Conservation (phyloP, 1,140 invertebrate genomes). For the Piezodorus guildinii region DNA sequence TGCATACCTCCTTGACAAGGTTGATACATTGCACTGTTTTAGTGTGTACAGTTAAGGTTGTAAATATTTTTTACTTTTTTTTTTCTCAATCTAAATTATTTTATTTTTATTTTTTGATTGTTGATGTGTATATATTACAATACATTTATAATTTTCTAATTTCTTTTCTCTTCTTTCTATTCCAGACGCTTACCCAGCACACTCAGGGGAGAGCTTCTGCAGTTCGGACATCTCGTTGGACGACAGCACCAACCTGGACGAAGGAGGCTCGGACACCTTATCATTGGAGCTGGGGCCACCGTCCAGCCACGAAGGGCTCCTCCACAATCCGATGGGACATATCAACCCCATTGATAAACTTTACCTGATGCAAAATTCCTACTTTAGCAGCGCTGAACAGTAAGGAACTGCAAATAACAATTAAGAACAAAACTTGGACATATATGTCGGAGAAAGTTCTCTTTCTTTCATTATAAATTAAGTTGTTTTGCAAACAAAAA, state of each 20-base stretch:
- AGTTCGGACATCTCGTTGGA: constrained; percentile 79
- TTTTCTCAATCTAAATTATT: too few species aligned
- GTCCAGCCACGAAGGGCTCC: constrained; percentile 32
- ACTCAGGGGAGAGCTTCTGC: constrained; percentile 80
- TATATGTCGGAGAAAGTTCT: too few species aligned
- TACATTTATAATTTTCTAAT: too few species aligned
- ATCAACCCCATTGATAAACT: constrained; percentile 93
- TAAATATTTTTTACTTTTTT: too few species aligned
- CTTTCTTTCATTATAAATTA: too few species aligned
- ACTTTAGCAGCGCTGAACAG: constrained; percentile 50
- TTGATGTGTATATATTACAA: too few species aligned
- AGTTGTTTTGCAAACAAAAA: too few species aligned
- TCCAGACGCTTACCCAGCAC: constrained; percentile 64
- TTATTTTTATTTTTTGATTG: too few species aligned
- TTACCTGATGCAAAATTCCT: constrained; percentile 94
- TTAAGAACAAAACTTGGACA: too few species aligned
- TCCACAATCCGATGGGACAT: constrained; percentile 38
- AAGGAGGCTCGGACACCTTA: constrained; percentile 64
- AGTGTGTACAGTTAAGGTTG: too few species aligned
- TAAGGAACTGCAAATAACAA: constrained; percentile 19
- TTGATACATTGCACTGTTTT: too few species aligned
- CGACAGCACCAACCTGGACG: constrained; percentile 63
- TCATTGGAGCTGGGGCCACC: constrained; percentile 45
- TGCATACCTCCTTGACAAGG: too few species aligned
- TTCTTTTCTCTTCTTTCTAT: constrained; percentile 29